Conservation (phyloP, 2,888 invertebrate species). For the Macrophya annulata region DNA sequence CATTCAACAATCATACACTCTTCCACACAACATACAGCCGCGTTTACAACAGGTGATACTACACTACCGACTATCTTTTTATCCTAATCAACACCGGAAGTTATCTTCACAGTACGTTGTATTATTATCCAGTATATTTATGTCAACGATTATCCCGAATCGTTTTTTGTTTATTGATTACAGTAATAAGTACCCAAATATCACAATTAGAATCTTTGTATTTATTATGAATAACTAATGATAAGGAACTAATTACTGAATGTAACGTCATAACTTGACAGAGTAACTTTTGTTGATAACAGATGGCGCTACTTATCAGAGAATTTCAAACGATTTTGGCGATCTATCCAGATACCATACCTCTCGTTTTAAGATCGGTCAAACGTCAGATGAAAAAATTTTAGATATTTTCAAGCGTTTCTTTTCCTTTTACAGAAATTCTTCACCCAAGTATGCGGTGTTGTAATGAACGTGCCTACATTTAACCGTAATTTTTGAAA, state of each 20-base stretch:
- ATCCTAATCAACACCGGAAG: constrained; percentile 8
- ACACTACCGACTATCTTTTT: background rate
- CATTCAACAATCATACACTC: constrained; percentile 17
- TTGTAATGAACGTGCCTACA: background rate
- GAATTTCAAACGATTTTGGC: background rate
- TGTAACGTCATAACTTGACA: constrained; percentile 11
- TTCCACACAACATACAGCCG: constrained; percentile 35
- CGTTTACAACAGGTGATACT: constrained; percentile 19
- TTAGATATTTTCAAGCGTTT: background rate
- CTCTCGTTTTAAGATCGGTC: constrained; percentile 4
- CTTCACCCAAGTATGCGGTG: constrained; percentile 17
- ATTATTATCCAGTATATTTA: background rate
- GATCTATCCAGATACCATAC: background rate
- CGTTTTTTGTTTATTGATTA: background rate
- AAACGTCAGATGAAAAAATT: constrained; percentile 31
- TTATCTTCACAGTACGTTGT: background rate
- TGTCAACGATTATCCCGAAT: background rate
- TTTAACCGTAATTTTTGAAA: background rate
- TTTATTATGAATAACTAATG: background rate
- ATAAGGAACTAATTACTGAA: background rate
- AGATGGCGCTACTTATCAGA: background rate
- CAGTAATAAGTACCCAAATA: background rate
- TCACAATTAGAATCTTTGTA: background rate
- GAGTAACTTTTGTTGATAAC: background rate
- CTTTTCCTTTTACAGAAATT: constrained; percentile 12